Conservation (phyloP, 2,888 invertebrate genomes). For the Microplitis manilae region DNA sequence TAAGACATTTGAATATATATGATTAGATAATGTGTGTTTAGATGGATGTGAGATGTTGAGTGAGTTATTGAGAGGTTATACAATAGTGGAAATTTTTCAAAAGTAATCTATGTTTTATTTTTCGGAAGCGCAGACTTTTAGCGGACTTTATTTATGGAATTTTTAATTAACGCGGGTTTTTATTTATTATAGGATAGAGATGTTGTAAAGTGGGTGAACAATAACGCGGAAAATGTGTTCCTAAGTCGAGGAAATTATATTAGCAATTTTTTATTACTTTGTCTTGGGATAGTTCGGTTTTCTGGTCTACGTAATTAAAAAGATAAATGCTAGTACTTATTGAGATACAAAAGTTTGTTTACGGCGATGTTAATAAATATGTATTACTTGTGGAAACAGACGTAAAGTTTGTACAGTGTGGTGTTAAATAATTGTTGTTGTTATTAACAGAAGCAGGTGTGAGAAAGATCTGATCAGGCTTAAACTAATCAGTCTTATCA, state of each 20-base stretch:
- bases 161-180: too few species aligned
- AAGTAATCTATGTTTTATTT: too few species aligned
- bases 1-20: neutral
- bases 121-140: too few species aligned
- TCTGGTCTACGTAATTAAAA: neutral
- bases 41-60: neutral
- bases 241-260: neutral
- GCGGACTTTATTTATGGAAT: too few species aligned
- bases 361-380: neutral
- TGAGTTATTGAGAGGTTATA: neutral
- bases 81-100: too few species aligned
- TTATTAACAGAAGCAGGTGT: constrained; percentile 8
- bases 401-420: neutral
- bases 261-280: neutral
- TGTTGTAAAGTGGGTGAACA: neutral
- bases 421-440: neutral
- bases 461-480: constrained; percentile 9
- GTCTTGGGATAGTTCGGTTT: neutral
- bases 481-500: constrained; percentile 13
- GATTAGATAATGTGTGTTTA: neutral
- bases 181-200: neutral
- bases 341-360: neutral
- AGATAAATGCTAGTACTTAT: neutral
- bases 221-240: neutral
- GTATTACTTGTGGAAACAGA: neutral